Conservation (phyloP, 2,888 invertebrate species). For the Amphiduros pacificus region DNA sequence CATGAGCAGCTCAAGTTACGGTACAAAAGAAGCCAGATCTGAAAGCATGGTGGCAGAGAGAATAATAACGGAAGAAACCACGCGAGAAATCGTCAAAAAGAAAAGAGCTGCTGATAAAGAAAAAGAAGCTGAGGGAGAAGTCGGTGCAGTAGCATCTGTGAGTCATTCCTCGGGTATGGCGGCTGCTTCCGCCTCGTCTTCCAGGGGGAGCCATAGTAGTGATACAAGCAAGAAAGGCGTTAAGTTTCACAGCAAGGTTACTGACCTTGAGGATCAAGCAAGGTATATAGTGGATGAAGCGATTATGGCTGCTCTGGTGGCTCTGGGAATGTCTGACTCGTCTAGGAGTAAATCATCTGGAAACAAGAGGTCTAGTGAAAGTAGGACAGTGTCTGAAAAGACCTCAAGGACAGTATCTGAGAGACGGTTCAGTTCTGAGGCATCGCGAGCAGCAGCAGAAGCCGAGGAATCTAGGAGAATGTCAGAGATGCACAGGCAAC, state of each 20-base stretch:
- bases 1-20: not conserved
- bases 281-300: conserved; percentile 15
- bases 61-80: not conserved
- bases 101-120: no score
- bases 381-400: not conserved
- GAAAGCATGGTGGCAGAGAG: not conserved
- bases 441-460: not conserved
- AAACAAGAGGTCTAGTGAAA: not conserved
- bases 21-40: not conserved
- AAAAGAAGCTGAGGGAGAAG: no score
- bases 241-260: conserved; percentile 5
- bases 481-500: not conserved
- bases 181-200: no score
- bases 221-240: conserved; percentile 8
- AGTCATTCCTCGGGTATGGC: no score
- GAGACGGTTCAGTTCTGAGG: no score
- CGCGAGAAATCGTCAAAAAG: not conserved
- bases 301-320: conserved; percentile 8
- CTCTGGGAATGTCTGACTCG: not conserved
- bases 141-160: no score
- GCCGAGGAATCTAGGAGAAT: not conserved
- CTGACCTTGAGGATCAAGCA: conserved; percentile 12
- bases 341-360: not conserved
- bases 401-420: no score
- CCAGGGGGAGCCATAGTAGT: no score